Evolutionary conservation across 2,888 invertebrate species (phyloP).

Genomic region (Hyposoter dolosus): DNA sequence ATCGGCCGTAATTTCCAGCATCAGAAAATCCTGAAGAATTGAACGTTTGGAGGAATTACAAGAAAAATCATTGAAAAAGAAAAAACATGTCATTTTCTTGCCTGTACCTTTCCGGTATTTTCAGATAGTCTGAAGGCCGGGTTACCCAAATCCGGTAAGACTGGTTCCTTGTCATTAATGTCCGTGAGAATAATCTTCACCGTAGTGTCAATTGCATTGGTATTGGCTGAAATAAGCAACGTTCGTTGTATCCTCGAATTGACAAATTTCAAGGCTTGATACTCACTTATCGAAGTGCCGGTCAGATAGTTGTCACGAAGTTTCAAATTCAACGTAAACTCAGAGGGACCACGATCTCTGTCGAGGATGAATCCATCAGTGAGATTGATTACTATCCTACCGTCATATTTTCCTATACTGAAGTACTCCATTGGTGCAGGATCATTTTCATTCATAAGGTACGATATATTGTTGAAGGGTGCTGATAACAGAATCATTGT

Average conservation of each 20-base stretch:
- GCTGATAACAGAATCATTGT: constrained; percentile 68
- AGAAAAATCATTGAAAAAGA: neutral
- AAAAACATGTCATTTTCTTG: neutral
- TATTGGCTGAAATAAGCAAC: constrained; percentile 65
- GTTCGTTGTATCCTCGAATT: neutral
- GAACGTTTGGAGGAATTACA: constrained; percentile 29
- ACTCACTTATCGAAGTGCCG: constrained; percentile 82
- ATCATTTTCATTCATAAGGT: constrained; percentile 86
- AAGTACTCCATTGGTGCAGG: constrained; percentile 85
- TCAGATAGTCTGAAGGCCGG: constrained; percentile 75
- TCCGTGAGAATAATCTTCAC: constrained; percentile 86
- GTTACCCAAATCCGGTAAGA: constrained; percentile 81
- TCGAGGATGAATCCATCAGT: constrained; percentile 85
- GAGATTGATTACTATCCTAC: constrained; percentile 85
- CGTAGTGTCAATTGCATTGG: constrained; percentile 77
- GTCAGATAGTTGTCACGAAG: constrained; percentile 86
- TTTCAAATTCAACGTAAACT: constrained; percentile 85
- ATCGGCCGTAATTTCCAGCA: constrained; percentile 84
- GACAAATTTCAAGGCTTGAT: neutral
- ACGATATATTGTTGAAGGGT: constrained; percentile 86
- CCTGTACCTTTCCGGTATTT: constrained; percentile 68
- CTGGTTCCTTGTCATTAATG: constrained; percentile 88
- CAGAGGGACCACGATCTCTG: constrained; percentile 85
- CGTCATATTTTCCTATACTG: constrained; percentile 85
- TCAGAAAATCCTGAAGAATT: constrained; percentile 79